Evolutionary conservation across 2,888 invertebrate genomes (phyloP).

Genomic region (Nasonia oneida): DNA sequence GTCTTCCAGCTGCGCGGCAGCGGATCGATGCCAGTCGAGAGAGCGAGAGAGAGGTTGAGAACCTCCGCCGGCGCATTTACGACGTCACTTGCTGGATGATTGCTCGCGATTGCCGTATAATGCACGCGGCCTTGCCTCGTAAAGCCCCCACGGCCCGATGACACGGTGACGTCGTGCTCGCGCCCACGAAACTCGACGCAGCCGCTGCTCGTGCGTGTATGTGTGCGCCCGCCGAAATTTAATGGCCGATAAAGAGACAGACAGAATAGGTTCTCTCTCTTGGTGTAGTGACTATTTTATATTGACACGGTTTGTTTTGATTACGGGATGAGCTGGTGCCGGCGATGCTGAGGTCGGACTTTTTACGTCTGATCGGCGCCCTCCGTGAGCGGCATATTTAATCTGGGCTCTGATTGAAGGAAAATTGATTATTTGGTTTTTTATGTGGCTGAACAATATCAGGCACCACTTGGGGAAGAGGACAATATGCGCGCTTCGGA

Average conservation of each 20-base stretch:
- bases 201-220: neutral
- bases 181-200: conserved; percentile 42
- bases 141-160: conserved; percentile 68
- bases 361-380: neutral
- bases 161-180: conserved; percentile 59
- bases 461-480: no score
- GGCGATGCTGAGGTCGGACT: neutral
- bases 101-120: conserved; percentile 77
- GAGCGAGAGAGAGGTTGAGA: conserved; percentile 72
- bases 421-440: no score
- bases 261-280: neutral
- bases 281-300: conserved; percentile 21
- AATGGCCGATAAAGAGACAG: conserved; percentile 61
- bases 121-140: conserved; percentile 78
- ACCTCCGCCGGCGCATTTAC: conserved; percentile 73
- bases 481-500: no score
- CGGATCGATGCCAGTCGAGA: conserved; percentile 68
- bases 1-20: conserved; percentile 34
- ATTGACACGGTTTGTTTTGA: conserved; percentile 54
- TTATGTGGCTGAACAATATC: no score
- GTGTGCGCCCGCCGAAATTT: conserved; percentile 58
- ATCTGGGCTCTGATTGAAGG: neutral
- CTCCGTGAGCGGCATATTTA: neutral
- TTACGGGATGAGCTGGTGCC: neutral
- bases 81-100: conserved; percentile 75